Conservation (phyloP, 2,113 vertebrate genomes). For the Microcebus ravelobensis region DNA sequence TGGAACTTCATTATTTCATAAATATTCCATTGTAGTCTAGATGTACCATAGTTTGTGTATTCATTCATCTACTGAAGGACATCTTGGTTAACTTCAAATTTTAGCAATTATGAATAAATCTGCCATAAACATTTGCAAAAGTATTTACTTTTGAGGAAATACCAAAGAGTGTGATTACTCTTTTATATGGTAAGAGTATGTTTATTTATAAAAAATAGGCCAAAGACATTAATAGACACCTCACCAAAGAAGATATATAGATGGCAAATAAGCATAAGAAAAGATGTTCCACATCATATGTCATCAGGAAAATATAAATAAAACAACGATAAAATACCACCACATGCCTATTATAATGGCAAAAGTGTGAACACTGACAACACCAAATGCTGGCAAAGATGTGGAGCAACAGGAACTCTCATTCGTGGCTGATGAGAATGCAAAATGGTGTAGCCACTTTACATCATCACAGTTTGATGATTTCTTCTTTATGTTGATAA, state of each 20-base stretch:
- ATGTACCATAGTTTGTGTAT: neutral
- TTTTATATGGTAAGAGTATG: neutral
- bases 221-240: neutral
- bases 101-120: neutral
- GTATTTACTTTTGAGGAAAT: neutral
- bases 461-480: neutral
- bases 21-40: neutral
- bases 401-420: neutral
- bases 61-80: neutral
- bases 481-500: neutral
- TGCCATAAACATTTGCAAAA: neutral
- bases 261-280: neutral
- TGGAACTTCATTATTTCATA: too few species aligned
- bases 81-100: neutral
- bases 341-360: neutral
- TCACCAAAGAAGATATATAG: neutral
- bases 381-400: neutral
- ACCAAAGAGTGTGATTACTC: neutral
- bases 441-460: neutral
- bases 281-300: neutral
- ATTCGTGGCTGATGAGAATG: neutral
- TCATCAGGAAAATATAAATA: neutral
- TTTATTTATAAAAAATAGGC: neutral
- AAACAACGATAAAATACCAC: neutral
- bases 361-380: neutral